Conservation (phyloP, 2,797 vertebrate species). For the Antrozous pallidus region DNA sequence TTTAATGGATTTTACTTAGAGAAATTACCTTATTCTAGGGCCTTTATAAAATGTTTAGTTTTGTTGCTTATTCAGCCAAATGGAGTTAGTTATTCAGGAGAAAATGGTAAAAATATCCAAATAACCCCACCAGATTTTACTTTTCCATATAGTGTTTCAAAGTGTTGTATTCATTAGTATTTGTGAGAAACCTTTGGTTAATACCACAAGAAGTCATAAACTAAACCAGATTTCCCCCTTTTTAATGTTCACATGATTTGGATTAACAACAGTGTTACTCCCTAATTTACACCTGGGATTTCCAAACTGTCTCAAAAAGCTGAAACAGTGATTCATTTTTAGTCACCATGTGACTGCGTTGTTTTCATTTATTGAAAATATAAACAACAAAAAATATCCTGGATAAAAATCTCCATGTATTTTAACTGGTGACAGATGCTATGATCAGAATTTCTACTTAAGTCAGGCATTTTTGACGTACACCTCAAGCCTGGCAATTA, state of each 20-base stretch:
- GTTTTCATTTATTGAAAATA: conserved; percentile 73
- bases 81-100: conserved; percentile 53
- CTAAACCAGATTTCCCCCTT: conserved; percentile 51
- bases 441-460: conserved; percentile 67
- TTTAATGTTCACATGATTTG: conserved; percentile 64
- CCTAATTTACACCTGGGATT: conserved; percentile 67
- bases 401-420: conserved; percentile 62
- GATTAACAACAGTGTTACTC: conserved; percentile 53
- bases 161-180: conserved; percentile 65
- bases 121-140: conserved; percentile 42
- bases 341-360: conserved; percentile 59
- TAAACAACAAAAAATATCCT: conserved; percentile 63
- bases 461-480: conserved; percentile 67
- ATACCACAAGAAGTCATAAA: conserved; percentile 60
- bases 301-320: conserved; percentile 59
- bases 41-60: conserved; percentile 44
- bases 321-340: conserved; percentile 70
- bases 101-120: conserved; percentile 63
- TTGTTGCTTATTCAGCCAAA: conserved; percentile 55
- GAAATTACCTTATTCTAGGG: neutral
- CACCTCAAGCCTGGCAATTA: conserved; percentile 71
- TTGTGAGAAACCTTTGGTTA: conserved; percentile 67
- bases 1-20: neutral
- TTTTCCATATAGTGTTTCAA: conserved; percentile 68
- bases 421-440: conserved; percentile 73